phyloP scores from a whole-genome alignment of 1,140 invertebrate species.

The Glossosoma conforme region DNA sequence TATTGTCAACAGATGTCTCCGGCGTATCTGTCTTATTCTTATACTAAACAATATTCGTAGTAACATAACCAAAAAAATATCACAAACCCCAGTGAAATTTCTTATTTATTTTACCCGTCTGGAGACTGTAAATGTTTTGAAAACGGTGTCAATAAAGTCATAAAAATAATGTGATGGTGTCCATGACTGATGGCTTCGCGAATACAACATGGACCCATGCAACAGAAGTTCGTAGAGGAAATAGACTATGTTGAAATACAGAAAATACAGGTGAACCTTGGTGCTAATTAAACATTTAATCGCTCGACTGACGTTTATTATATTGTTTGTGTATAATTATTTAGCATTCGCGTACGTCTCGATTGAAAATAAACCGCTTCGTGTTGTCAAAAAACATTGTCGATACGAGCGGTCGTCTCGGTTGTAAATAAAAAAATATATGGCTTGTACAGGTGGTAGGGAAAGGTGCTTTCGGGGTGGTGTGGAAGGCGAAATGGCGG shows the following conservation, averaged over 20 bases:
- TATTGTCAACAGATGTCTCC: conserved; percentile 19
- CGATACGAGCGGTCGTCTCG: conserved; percentile 1
- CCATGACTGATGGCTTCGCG: conserved; percentile 26
- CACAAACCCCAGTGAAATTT: conserved; percentile 16
- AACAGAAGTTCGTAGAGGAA: conserved; percentile 43
- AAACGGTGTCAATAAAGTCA: conserved; percentile 14
- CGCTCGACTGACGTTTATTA: no score
- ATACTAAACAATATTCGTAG: conserved; percentile 26
- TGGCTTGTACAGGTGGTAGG: conserved; percentile 69
- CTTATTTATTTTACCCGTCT: conserved; percentile 9
- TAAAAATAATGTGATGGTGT: conserved; percentile 26
- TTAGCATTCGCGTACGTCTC: no score
- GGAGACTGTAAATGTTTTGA: conserved; percentile 4
- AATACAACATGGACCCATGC: conserved; percentile 24
- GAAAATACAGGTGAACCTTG: conserved; percentile 43
- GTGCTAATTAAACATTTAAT: no score
- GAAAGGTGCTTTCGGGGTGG: conserved; percentile 94
- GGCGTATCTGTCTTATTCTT: not conserved
- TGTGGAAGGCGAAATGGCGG: conserved; percentile 84
- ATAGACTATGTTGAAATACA: conserved; percentile 51
- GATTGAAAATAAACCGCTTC: not conserved
- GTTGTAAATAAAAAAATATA: conserved; percentile 22
- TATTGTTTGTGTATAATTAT: no score
- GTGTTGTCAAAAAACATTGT: conserved; percentile 4
- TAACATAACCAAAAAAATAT: conserved; percentile 23